Base-by-base conservation (phyloP, 2,888 invertebrate species). In the Melanchra persicariae region DNA sequence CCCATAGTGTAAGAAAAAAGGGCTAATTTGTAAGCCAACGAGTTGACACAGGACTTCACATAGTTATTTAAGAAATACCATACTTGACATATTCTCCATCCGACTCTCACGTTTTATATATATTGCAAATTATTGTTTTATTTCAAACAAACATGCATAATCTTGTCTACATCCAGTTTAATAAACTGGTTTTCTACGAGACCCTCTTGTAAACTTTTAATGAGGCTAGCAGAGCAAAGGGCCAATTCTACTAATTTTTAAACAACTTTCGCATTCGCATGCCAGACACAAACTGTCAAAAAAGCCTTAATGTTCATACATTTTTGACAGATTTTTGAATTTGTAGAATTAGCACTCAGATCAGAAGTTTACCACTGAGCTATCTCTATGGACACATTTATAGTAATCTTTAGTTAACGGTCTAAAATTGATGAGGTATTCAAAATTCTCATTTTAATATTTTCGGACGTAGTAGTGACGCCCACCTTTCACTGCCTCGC, bases 401-500 rank as follows among this genome's bases (percentile, higher is more conserved):
- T 72, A 70, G 12, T 30, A 49, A 63, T 63, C 47, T 49, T 8
- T 63, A 2, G 34, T 57, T 65, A 57, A 74, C 54, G 55, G 55
- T 55, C 22, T 1, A 43, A 52, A 49, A 43, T 65, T 65, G 19
- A 57, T 74, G 47, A n/a, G n/a, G 12, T 55, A 34, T 22, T 55
- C 7, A 64, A 24, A 63, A 55, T 22, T 17, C 15, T 65, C 17
- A 19, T 37, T 45, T 45, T 26, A 57, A 65, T 65, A 74, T 26
- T 51, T 55, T 65, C 49, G 34, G 43, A n/a, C 40, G n/a, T 43
- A 19, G 7, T 0, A 17, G 55, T 26, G n/a, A 57, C 64, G 74
- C 64, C 74, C 55, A 72, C 57, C 72, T 74, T 65, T 72, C 57
- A 72, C 43, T 57, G 43, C 15, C 34, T 62, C 62, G 43, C 10